These are phyloP conservation scores for Charaxes varanes DNA, from an alignment of 1,140 invertebrate species.

Conservation along the genomic window DNA sequence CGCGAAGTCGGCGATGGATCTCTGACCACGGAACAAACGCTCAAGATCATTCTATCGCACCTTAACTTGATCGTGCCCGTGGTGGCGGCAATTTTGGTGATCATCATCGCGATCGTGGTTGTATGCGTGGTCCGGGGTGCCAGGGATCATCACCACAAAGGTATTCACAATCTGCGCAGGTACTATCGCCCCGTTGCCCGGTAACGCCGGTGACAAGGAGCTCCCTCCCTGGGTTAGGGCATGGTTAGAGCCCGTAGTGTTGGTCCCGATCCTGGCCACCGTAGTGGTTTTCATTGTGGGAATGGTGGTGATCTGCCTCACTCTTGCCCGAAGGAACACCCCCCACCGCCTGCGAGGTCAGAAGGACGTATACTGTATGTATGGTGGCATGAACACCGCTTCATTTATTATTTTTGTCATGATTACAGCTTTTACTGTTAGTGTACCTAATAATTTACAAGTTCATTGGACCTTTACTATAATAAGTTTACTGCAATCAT, in stretches of 20 bases:
- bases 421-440: not conserved
- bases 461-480: too few relatives aligned
- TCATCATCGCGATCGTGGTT: constrained; percentile 93
- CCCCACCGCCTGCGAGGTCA: constrained; percentile 88
- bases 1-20: constrained; percentile 83
- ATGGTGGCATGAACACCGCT: constrained; percentile 70
- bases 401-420: constrained; percentile 45
- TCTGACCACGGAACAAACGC: constrained; percentile 84
- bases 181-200: constrained; percentile 85
- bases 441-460: too few relatives aligned
- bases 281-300: constrained; percentile 91
- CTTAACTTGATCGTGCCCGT: constrained; percentile 96
- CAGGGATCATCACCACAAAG: constrained; percentile 87
- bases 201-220: constrained; percentile 75
- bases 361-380: constrained; percentile 80
- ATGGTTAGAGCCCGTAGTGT: constrained; percentile 90
- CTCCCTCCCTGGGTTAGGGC: constrained; percentile 87
- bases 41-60: constrained; percentile 89
- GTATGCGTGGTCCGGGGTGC: constrained; percentile 91
- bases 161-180: constrained; percentile 64
- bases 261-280: constrained; percentile 88
- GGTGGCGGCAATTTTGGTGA: constrained; percentile 90
- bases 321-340: constrained; percentile 83
- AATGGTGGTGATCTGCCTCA: constrained; percentile 91
- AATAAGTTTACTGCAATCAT: too few relatives aligned